Evolutionary conservation across 1,140 invertebrate genomes (phyloP).

Genomic region (Drosophila teissieri): DNA sequence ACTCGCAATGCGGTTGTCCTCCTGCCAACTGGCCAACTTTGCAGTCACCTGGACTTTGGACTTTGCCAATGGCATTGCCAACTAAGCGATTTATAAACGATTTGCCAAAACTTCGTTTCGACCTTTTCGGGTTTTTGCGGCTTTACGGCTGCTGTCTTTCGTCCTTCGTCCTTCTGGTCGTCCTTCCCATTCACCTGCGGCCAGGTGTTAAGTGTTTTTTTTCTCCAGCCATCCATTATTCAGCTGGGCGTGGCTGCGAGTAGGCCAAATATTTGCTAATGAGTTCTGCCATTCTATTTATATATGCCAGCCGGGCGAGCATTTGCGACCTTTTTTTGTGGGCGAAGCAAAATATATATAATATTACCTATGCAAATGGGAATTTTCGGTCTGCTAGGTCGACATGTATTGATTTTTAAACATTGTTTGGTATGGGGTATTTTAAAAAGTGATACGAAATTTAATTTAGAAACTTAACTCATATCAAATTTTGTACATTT

Average conservation of each 20-base stretch:
- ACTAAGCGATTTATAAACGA: constrained; percentile 81
- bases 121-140: constrained; percentile 59
- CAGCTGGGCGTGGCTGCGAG: constrained; percentile 19
- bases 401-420: constrained; percentile 39
- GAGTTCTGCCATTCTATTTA: constrained; percentile 68
- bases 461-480: neutral
- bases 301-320: constrained; percentile 43
- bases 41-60: constrained; percentile 32
- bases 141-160: constrained; percentile 35
- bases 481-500: neutral
- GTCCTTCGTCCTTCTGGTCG: constrained; percentile 11
- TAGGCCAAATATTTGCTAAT: constrained; percentile 78
- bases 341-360: constrained; percentile 25
- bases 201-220: constrained; percentile 71
- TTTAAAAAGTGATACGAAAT: constrained; percentile 2
- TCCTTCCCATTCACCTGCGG: constrained; percentile 43
- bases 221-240: constrained; percentile 5
- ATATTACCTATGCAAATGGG: constrained; percentile 54
- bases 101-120: constrained; percentile 69
- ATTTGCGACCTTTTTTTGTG: constrained; percentile 50
- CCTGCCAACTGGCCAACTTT: constrained; percentile 15
- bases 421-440: neutral
- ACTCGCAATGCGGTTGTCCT: constrained; percentile 33
- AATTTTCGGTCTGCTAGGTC: constrained; percentile 24
- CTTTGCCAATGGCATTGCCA: constrained; percentile 44